These are phyloP conservation scores for Rhynchophorus ferrugineus DNA, from an alignment of 1,140 invertebrate species.

Conservation along the genomic window DNA sequence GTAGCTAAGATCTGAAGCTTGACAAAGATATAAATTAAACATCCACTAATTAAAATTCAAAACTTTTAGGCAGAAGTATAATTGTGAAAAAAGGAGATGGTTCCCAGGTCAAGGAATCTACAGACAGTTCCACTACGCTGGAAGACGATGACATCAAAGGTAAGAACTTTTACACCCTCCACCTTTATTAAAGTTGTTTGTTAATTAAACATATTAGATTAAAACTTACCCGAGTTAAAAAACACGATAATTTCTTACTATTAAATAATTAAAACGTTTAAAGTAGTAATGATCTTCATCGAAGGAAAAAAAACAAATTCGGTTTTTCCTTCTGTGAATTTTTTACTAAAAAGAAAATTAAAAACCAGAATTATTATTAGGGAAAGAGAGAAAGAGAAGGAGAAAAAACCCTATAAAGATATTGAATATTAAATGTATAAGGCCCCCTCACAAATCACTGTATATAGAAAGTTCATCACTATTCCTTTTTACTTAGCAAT, in stretches of 20 bases:
- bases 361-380: too few species aligned
- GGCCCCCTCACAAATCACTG: background rate
- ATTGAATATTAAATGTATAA: background rate
- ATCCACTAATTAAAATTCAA: too few species aligned
- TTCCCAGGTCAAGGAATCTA: constrained; percentile 91
- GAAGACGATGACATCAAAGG: constrained; percentile 88
- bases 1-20: too few species aligned
- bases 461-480: constrained; percentile 1
- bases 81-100: constrained; percentile 89
- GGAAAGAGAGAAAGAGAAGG: too few species aligned
- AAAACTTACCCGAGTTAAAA: background rate
- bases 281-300: too few species aligned
- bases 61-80: constrained; percentile 67
- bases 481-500: background rate
- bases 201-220: too few species aligned
- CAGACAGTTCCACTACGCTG: constrained; percentile 85
- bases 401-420: constrained; percentile 3
- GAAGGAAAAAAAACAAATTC: background rate
- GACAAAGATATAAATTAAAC: too few species aligned
- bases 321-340: background rate
- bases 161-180: constrained; percentile 49
- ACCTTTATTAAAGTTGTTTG: too few species aligned
- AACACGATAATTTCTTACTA: background rate
- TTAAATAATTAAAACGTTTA: too few species aligned
- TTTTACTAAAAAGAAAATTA: background rate